Base-by-base conservation (phyloP, 1,140 invertebrate genomes). In the Drosophila malerkotliana region DNA sequence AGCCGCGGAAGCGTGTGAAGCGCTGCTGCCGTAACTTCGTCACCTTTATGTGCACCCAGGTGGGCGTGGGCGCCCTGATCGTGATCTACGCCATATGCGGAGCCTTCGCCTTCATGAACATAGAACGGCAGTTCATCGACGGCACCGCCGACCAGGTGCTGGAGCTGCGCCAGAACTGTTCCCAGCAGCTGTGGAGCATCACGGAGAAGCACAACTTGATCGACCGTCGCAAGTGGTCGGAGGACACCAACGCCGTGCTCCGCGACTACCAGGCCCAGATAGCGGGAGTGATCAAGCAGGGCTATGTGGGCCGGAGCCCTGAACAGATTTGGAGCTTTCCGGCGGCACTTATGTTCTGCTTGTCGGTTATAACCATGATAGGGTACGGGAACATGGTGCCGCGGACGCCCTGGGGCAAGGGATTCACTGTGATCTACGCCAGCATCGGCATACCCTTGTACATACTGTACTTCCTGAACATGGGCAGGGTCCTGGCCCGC, bases 321-420 rank as follows among this genome's bases (percentile, higher is more conserved):
- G 92, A 94, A 28, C 94, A 97, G 53, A 94, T 95, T 45, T 97
- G 96, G 96, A 95, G 95, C 0, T 97, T 97, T 73, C 96, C 97
- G 0, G 96, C 96, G 0, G 96, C 97, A 0, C 91, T 98, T 3
- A 97, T 98, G 96, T 98, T 96, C 84, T 97, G 95, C 26, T 91
- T 97, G 0, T 97, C 96, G 14, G 95, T 97, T 1, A 97, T 98
- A 82, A 97, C 97, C 3, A 98, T 98, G 97, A 97, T 98, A 73
- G 98, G 98, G 1, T 99, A 99, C 92, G 98, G 98, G 0, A 98
- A 98, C 92, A 95, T 98, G 84, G 96, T 98, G 4, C 98, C 98
- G 0, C 95, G 96, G 82, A 99, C 98, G 0, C 93, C 95, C 0
- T 96, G 96, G 95, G 98, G 98, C 1, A 98, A 98, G 92, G 95